phyloP scores from a whole-genome alignment of 2,888 invertebrate genomes.

The Drosophila nigricruria region DNA sequence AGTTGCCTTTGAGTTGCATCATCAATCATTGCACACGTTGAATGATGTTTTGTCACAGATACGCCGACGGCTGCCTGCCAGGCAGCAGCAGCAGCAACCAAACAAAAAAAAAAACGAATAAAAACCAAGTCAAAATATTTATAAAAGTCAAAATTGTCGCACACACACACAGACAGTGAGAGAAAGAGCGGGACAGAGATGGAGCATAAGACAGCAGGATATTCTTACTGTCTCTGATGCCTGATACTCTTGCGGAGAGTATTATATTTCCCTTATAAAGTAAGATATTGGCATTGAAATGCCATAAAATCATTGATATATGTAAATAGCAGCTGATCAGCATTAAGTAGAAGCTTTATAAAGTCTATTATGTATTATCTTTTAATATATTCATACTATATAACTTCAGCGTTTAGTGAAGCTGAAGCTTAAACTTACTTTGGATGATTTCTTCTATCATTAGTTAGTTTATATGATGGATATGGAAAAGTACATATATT shows the following conservation, averaged over 20 bases:
- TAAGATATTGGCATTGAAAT: background rate
- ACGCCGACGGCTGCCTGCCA: constrained; percentile 64
- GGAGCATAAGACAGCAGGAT: constrained; percentile 33
- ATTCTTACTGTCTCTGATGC: constrained; percentile 20
- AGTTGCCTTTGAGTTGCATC: constrained; percentile 80
- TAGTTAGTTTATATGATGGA: background rate
- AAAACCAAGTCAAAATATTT: constrained; percentile 78
- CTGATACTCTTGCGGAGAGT: constrained; percentile 6
- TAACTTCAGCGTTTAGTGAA: background rate
- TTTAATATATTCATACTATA: background rate
- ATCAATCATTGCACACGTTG: constrained; percentile 81
- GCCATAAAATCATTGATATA: background rate
- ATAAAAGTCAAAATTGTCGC: constrained; percentile 81
- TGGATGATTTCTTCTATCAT: no score
- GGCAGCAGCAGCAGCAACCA: constrained; percentile 30
- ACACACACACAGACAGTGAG: constrained; percentile 35
- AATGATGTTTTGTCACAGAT: constrained; percentile 81
- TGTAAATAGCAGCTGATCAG: background rate
- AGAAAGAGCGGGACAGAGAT: constrained; percentile 30
- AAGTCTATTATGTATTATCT: background rate
- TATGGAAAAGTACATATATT: no score
- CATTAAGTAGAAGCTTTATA: background rate
- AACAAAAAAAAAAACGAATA: constrained; percentile 18
- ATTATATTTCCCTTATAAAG: constrained; percentile 1
- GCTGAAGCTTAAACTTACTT: background rate